Percentiles rank a stretch among this genome's conserved stretches.
Conservation (phyloP, 2,888 invertebrate genomes). For the Pseudeuparius sepicola region DNA sequence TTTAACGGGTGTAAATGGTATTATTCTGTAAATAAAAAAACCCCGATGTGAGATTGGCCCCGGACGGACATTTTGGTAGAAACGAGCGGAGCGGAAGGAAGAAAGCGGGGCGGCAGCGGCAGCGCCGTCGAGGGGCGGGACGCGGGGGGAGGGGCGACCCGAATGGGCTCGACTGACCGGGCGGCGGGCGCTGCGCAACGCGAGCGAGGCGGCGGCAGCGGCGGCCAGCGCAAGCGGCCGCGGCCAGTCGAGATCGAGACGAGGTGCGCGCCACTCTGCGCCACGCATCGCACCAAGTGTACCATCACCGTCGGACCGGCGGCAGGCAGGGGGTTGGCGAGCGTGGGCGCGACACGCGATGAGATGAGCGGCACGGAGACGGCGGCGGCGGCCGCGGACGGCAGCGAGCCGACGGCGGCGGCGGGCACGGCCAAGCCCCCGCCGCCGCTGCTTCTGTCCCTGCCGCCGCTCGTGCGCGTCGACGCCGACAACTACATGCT, state of each 20-base stretch:
- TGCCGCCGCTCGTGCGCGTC: constrained; percentile 37
- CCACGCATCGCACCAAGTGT: too few species aligned
- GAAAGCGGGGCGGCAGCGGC: constrained; percentile 19
- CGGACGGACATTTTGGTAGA: too few species aligned
- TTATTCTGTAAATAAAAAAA: too few species aligned
- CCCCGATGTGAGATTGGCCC: too few species aligned
- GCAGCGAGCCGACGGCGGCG: constrained; percentile 19
- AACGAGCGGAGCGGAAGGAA: too few species aligned
- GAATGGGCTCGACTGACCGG: not conserved
- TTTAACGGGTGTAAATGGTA: too few species aligned
- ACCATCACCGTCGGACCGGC: too few species aligned
- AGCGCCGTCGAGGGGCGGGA: constrained; percentile 19
- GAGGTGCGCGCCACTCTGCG: too few species aligned
- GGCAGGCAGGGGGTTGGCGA: constrained; percentile 16
- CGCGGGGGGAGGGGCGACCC: not conserved
- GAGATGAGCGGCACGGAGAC: constrained; percentile 34
- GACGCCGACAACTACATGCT: constrained; percentile 47
- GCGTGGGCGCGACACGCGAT: too few species aligned
- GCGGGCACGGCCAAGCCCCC: constrained; percentile 3
- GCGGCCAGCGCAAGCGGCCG: constrained; percentile 21
- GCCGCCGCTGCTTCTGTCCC: constrained; percentile 23
- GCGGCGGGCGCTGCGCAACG: not conserved
- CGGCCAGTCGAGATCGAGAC: constrained; percentile 13
- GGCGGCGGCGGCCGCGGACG: constrained; percentile 26
- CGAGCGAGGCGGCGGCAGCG: constrained; percentile 6